phyloP scores from a whole-genome alignment of 1,140 invertebrate genomes.

The Drosophila dunni region DNA sequence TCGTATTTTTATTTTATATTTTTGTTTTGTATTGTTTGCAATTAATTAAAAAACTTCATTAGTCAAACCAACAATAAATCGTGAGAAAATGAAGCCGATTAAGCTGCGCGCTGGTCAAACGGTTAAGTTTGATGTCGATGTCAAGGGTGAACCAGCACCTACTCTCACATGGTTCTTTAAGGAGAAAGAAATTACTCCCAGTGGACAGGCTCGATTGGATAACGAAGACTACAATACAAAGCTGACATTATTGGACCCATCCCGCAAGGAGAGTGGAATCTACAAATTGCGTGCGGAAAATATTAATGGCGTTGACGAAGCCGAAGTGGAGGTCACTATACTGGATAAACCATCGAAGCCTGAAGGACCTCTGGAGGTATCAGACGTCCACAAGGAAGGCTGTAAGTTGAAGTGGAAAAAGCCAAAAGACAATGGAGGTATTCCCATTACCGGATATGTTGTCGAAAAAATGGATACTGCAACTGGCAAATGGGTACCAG shows the following conservation, averaged over 20 bases:
- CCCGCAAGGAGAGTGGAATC: conserved; percentile 93
- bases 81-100: conserved; percentile 95
- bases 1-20: conserved; percentile 2
- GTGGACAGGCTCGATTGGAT: conserved; percentile 90
- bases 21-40: background rate
- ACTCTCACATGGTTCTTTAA: conserved; percentile 94
- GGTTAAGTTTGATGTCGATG: conserved; percentile 96
- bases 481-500: conserved; percentile 94
- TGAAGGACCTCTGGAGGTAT: conserved; percentile 96
- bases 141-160: conserved; percentile 97
- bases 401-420: conserved; percentile 98
- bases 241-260: conserved; percentile 92
- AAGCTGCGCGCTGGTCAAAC: conserved; percentile 95
- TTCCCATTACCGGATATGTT: conserved; percentile 95
- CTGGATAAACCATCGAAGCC: conserved; percentile 96
- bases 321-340: conserved; percentile 96
- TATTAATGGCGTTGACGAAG: conserved; percentile 96
- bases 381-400: conserved; percentile 96
- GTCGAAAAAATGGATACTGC: conserved; percentile 96
- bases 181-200: conserved; percentile 61
- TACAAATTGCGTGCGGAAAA: conserved; percentile 97
- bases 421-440: conserved; percentile 97
- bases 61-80: conserved; percentile 96
- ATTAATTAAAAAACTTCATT: conserved; percentile 35
- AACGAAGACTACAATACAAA: conserved; percentile 97